Conservation (phyloP, 2,113 vertebrate genomes). For the Microtus richardsoni region DNA sequence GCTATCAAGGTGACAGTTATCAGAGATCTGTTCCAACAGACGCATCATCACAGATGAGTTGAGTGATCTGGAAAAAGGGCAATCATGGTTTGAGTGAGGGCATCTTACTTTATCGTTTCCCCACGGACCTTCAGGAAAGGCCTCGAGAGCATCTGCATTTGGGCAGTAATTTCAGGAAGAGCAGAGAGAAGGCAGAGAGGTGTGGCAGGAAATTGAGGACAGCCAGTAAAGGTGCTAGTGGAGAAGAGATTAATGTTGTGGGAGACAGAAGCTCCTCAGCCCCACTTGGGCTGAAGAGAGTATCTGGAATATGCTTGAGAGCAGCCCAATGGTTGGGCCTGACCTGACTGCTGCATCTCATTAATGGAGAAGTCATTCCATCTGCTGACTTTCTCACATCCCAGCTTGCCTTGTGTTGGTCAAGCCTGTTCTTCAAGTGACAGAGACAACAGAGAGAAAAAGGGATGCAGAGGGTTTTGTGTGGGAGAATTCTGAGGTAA, state of each 20-base stretch:
- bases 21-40: neutral
- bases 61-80: neutral
- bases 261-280: neutral
- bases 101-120: neutral
- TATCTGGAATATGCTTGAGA: neutral
- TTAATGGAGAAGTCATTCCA: fast-evolving
- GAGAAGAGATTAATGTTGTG: neutral
- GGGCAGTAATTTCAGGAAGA: neutral
- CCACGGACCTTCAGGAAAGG: neutral
- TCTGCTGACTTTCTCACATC: neutral
- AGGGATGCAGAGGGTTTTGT: neutral
- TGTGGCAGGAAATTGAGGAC: neutral
- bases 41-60: neutral
- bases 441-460: neutral
- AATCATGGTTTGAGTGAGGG: neutral
- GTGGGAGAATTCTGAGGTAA: neutral
- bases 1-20: neutral
- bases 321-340: neutral
- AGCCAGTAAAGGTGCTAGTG: neutral
- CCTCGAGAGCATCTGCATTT: neutral
- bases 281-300: neutral
- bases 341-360: neutral
- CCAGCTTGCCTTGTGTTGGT: neutral
- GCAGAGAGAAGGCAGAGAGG: neutral
- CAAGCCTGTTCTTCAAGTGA: too few relatives aligned